Evolutionary conservation across 2,888 invertebrate species (phyloP).

Genomic region (Eurytoma adleriae): DNA sequence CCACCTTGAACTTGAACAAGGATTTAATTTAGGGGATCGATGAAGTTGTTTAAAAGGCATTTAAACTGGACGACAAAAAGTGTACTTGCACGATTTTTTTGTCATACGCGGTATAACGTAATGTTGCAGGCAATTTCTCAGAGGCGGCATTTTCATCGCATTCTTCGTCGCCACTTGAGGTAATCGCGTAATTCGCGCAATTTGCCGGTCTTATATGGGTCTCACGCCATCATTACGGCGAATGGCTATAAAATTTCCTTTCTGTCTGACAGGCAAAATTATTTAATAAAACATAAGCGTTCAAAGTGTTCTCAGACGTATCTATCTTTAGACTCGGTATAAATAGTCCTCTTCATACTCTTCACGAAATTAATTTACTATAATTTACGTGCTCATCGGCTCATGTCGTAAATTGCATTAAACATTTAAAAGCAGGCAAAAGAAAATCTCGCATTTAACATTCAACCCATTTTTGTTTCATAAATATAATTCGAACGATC

Average conservation of each 20-base stretch:
- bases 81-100: no score
- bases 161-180: constrained; percentile 60
- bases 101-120: background rate
- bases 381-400: no score
- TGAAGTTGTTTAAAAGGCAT: no score
- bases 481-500: no score
- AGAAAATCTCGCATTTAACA: no score
- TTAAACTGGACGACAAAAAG: no score
- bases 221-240: constrained; percentile 28
- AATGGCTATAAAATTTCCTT: constrained; percentile 16
- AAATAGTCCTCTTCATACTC: background rate
- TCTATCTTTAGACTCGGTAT: background rate
- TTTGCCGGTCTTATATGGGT: constrained; percentile 53
- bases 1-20: no score
- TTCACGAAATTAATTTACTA: background rate
- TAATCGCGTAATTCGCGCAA: constrained; percentile 62
- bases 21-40: no score
- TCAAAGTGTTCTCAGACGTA: background rate
- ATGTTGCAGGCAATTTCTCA: constrained; percentile 35
- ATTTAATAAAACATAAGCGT: constrained; percentile 32
- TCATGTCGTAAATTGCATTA: no score
- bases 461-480: no score
- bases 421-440: no score
- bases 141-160: constrained; percentile 61
- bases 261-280: constrained; percentile 18